Evolutionary conservation across 2,888 invertebrate species (phyloP), one percentile per base, ranked within the genome.

Genomic region (Baccha elongata): DNA sequence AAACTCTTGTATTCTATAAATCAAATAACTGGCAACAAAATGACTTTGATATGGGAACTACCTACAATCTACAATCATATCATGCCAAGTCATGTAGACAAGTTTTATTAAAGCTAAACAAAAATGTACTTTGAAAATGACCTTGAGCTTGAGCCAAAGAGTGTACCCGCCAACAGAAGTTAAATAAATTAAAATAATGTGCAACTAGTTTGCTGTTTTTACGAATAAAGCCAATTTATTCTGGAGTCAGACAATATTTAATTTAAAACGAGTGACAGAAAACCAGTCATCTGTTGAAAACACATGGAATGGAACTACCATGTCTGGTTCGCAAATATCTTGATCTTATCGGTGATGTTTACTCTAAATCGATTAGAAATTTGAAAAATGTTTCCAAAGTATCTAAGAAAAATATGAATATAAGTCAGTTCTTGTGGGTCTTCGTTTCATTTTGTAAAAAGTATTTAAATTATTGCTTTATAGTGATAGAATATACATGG

Each of bases 71-170:
- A n/a, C 8, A 8, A 32, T 50, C n/a, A 17, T 26, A 26, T 50
- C 23, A 48, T 48, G 32, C 32, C 17, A 29, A 50, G 17, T 26
- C 26, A 4, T 4, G 26, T 50, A 50, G 13, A 17, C 15, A 15
- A 50, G 29, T 15, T 26, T 11, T 50, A 10, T 6, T 13, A 29
- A 23, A 23, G n/a, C 7, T 48, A 23, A 46, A 46, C 1, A 44
- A 44, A 44, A 48, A 1, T n/a, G 21, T 13, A 26, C 10, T 10
- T 48, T 32, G 3, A 17, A 8, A 52, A 32, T 52, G 52, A 17
- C 52, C 52, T 52, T 52, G 52, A 52, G 52, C 29, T 52, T 52
- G 52, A 17, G 52, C 48, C 26, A 26, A 50, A 26, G 26, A 26
- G 32, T 11, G 3, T 48, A 29, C 29, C 32, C 17, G 10, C 17